Evolutionary conservation across 2,888 invertebrate genomes (phyloP), one percentile per base, ranked within the genome.

Genomic region (Baronia brevicornis): DNA sequence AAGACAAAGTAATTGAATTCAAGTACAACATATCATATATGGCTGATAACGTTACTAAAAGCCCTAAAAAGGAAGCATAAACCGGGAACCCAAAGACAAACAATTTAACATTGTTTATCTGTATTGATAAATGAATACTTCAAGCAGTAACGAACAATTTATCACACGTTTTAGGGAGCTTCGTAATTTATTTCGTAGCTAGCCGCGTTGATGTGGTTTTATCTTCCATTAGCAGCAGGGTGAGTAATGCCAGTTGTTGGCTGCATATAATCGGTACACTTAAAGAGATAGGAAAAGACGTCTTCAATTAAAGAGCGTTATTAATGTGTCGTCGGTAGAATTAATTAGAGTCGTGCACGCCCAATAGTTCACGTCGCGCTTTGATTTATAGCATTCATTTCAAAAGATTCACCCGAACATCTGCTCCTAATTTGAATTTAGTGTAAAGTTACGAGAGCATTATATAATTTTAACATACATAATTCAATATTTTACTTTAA

Each of bases 121-220:
- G n/a, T n/a, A 54, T 54, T 60, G 60, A 52, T 55, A 58, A 54
- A 56, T 56, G 58, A 53, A 54, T 48, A 49, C 51, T 50, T 49
- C 46, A 44, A 51, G 49, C 8, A 44, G 53, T n/a, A 46, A 43
- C 47, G 50, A 52, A 55, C 56, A 61, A 68, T 70, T 68, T 60
- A 67, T 69, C 57, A 64, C 58, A 55, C 51, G 62, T 65, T 69
- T 64, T 52, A 51, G 56, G 55, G 57, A 58, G 57, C 57, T 58
- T 54, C 48, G 51, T 65, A 70, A 68, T 68, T 66, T 65, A 65
- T 68, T 61, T 62, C 46, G 59, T 55, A 64, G 61, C 61, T 59
- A 61, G 58, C 45, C 51, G 51, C 59, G 56, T 60, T 60, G 65
- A 60, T 60, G 66, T 66, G 65, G 63, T 68, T 68, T 66, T 65